phyloP scores from a whole-genome alignment of 2,113 vertebrate genomes.

The Tupaia tana region DNA sequence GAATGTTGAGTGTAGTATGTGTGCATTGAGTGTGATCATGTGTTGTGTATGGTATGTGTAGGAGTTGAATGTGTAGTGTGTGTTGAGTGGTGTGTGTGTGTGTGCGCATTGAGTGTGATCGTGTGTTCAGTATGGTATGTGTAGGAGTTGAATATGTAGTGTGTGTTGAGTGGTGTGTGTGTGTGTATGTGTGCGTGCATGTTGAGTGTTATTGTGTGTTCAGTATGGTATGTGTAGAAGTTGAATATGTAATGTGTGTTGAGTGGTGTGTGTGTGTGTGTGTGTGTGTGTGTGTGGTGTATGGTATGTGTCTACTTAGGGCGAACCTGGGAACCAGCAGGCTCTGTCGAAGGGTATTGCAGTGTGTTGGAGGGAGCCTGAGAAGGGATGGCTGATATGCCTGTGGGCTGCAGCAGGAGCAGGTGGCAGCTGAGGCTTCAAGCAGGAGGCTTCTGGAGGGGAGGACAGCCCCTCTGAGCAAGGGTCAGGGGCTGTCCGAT shows the following conservation, averaged over 20 bases:
- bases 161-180: neutral
- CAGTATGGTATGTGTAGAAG: neutral
- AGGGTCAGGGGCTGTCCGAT: neutral
- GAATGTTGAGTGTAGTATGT: neutral
- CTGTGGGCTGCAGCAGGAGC: too few relatives aligned
- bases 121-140: neutral
- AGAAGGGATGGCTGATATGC: too few relatives aligned
- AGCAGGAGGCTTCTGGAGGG: too few relatives aligned
- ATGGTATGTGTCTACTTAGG: neutral
- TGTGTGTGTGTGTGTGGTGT: neutral
- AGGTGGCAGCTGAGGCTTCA: neutral
- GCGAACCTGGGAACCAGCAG: neutral
- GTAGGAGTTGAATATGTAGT: neutral
- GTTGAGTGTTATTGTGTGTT: neutral
- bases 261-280: neutral
- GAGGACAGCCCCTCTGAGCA: too few relatives aligned
- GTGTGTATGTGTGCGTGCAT: neutral
- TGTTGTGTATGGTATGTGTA: neutral
- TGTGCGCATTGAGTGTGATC: neutral
- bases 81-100: neutral
- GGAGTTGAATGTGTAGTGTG: neutral
- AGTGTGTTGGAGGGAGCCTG: neutral
- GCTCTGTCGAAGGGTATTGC: too few relatives aligned
- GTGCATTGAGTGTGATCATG: neutral
- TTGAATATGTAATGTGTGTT: neutral